Conservation (phyloP, 1,140 invertebrate genomes). For the Homalodisca vitripennis region DNA sequence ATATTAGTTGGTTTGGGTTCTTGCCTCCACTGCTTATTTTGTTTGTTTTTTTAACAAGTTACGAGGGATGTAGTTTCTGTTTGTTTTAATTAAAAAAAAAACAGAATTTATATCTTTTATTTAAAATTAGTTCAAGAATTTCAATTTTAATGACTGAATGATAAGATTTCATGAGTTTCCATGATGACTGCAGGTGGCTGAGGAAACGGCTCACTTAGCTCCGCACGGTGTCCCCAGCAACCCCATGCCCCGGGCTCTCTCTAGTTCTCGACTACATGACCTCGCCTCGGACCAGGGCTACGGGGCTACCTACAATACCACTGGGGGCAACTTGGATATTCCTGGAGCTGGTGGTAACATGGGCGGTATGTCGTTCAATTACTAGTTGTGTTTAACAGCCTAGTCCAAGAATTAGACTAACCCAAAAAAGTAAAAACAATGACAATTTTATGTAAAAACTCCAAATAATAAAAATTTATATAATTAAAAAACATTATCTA, state of each 20-base stretch:
- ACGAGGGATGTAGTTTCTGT: too few species aligned
- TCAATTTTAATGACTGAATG: too few species aligned
- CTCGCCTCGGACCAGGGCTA: slow-evolving; percentile 65
- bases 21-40: too few species aligned
- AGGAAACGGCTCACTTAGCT: slow-evolving; percentile 84
- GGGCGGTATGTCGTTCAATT: background rate
- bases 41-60: too few species aligned
- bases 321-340: slow-evolving; percentile 62
- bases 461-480: background rate
- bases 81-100: too few species aligned
- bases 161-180: too few species aligned
- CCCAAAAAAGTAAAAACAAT: background rate
- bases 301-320: slow-evolving; percentile 70
- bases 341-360: slow-evolving; percentile 51
- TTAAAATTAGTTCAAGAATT: too few species aligned
- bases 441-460: background rate
- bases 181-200: slow-evolving; percentile 67
- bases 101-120: too few species aligned
- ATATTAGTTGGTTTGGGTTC: too few species aligned
- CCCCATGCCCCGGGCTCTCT: slow-evolving; percentile 85
- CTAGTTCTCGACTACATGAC: slow-evolving; percentile 76
- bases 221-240: slow-evolving; percentile 96
- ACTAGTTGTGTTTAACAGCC: background rate
- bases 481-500: background rate
- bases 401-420: background rate